Percentiles rank a stretch among this genome's conserved stretches.
These are phyloP conservation scores for Grammomys surdaster DNA, from an alignment of 2,113 vertebrate genomes.

Conservation along the genomic window DNA sequence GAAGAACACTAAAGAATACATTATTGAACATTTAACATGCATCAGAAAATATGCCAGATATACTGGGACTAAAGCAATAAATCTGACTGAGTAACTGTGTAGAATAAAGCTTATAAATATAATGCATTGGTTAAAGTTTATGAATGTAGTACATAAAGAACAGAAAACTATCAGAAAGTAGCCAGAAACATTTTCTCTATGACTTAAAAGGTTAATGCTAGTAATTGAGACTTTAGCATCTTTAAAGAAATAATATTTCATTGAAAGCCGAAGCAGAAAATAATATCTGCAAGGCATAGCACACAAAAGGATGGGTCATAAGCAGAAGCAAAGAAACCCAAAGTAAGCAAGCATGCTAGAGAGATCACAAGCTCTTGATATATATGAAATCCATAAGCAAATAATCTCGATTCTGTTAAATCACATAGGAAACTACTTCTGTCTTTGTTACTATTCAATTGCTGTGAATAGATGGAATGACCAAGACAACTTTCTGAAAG, in stretches of 20 bases:
- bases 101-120: neutral
- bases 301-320: neutral
- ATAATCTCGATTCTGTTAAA: neutral
- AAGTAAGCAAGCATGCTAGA: neutral
- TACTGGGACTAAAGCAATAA: conserved; percentile 26
- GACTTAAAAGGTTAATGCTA: neutral
- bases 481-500: neutral
- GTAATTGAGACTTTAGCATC: neutral
- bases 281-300: neutral
- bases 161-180: neutral
- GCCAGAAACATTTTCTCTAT: neutral
- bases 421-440: neutral
- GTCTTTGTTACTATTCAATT: neutral
- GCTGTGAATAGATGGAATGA: no score
- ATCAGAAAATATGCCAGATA: neutral
- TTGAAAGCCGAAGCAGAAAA: neutral
- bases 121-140: conserved; percentile 17
- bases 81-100: neutral
- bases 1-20: neutral
- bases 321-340: neutral
- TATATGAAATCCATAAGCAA: neutral
- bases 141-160: neutral
- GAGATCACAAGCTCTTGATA: neutral
- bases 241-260: neutral
- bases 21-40: conserved; percentile 30